Percentiles rank a stretch among this genome's conserved stretches.
phyloP scores from a whole-genome alignment of 2,888 invertebrate species.

The Camponotus fellah region DNA sequence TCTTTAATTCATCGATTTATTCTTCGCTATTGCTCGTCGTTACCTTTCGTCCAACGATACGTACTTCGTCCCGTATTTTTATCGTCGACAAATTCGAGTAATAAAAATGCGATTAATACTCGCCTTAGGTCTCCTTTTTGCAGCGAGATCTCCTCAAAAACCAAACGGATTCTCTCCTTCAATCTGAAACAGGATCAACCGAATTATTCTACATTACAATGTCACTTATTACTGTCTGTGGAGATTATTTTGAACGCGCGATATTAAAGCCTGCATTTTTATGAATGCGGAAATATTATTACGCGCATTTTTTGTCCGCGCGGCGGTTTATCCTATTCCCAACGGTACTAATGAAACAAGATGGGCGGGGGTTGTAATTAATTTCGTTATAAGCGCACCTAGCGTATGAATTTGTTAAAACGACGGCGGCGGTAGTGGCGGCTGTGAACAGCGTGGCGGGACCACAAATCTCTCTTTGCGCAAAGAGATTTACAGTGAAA shows the following conservation, averaged over 20 bases:
- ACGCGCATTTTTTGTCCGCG: conserved; percentile 41
- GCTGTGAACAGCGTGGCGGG: neutral
- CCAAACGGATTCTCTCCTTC: conserved; percentile 92
- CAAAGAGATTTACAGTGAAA: conserved; percentile 20
- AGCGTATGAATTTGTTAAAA: conserved; percentile 57
- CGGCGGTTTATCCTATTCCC: conserved; percentile 45
- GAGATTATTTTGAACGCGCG: conserved; percentile 17
- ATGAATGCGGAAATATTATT: conserved; percentile 56
- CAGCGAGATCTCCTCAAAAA: conserved; percentile 93
- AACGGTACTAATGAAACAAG: conserved; percentile 52
- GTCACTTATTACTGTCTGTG: neutral
- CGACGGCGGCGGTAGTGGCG: conserved; percentile 1
- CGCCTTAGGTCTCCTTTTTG: conserved; percentile 93
- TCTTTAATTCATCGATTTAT: conserved; percentile 27
- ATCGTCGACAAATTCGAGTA: neutral
- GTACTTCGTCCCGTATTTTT: neutral
- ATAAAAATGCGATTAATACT: conserved; percentile 71
- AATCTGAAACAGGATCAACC: conserved; percentile 87
- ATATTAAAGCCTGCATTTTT: conserved; percentile 44
- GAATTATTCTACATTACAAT: conserved; percentile 29
- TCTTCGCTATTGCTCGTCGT: neutral
- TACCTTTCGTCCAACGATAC: neutral
- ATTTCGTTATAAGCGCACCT: conserved; percentile 58
- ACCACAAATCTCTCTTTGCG: conserved; percentile 28
- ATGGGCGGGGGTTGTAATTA: conserved; percentile 54